These are phyloP conservation scores for Drosophila peninsularis DNA, from an alignment of 2,888 invertebrate species.

Conservation along the genomic window DNA sequence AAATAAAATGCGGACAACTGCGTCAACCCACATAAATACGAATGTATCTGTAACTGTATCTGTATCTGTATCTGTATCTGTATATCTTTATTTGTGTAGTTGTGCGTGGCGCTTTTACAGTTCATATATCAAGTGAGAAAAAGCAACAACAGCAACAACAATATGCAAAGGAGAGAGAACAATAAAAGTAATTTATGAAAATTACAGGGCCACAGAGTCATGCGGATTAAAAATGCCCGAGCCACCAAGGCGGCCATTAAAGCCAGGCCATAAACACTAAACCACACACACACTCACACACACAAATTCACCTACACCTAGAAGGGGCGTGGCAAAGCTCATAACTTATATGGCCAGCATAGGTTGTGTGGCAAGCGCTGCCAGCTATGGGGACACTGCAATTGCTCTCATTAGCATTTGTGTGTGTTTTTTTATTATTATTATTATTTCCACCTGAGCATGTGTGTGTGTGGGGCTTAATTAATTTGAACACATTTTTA, in stretches of 20 bases:
- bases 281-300: conserved; percentile 43
- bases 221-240: conserved; percentile 73
- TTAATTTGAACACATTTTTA: conserved; percentile 70
- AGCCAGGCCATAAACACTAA: conserved; percentile 70
- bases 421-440: conserved; percentile 31
- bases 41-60: conserved; percentile 19
- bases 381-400: conserved; percentile 49
- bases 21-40: conserved; percentile 1
- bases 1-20: conserved; percentile 10
- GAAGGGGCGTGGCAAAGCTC: conserved; percentile 29
- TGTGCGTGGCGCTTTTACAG: conserved; percentile 58
- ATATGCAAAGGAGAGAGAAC: conserved; percentile 36
- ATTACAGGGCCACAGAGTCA: conserved; percentile 80
- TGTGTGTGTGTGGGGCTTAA: conserved; percentile 44
- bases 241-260: conserved; percentile 53
- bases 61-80: conserved; percentile 10
- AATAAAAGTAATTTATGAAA: conserved; percentile 84
- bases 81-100: conserved; percentile 19
- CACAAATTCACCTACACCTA: conserved; percentile 36
- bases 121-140: conserved; percentile 71
- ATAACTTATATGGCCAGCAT: conserved; percentile 71
- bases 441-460: conserved; percentile 23
- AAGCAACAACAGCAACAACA: conserved; percentile 10
- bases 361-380: conserved; percentile 34
- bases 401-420: conserved; percentile 74